A percentile compares a stretch with the other conserved stretches of the same genome.
Evolutionary conservation across 1,140 invertebrate genomes (phyloP).

Genomic region (Megathymus violae): DNA sequence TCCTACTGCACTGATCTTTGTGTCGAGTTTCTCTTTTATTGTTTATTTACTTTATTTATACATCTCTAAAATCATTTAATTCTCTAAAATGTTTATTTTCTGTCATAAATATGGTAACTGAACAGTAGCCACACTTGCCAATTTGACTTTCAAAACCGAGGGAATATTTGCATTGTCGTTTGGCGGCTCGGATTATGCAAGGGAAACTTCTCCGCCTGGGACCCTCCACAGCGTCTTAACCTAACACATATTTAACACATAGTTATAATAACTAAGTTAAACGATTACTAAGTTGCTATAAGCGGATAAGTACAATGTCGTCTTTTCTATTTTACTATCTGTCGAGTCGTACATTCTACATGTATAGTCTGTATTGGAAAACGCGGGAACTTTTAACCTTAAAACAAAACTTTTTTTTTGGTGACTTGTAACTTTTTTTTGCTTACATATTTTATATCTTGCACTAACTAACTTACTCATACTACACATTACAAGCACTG

Average conservation of each 20-base stretch:
- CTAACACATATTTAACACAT: background rate
- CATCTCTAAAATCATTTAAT: background rate
- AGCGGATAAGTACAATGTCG: background rate
- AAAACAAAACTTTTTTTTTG: background rate
- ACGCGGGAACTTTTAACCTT: background rate
- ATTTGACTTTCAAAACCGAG: background rate
- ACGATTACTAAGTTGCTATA: background rate
- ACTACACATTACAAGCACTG: too few relatives aligned
- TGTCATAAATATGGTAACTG: background rate
- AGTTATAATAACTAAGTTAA: background rate
- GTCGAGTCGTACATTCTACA: background rate
- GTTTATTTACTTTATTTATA: background rate
- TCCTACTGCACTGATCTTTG: too few relatives aligned
- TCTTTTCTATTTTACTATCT: background rate
- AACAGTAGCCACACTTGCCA: background rate
- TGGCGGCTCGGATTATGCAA: background rate
- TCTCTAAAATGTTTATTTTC: background rate
- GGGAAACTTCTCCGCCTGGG: background rate
- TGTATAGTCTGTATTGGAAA: background rate
- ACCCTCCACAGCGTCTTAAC: background rate
- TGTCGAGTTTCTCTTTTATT: background rate
- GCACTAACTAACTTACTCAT: too few relatives aligned
- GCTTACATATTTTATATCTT: too few relatives aligned
- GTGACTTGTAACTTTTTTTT: too few relatives aligned
- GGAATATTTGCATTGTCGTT: background rate